Base-by-base conservation (phyloP, 2,888 invertebrate species). In the Teinopalpus imperialis region DNA sequence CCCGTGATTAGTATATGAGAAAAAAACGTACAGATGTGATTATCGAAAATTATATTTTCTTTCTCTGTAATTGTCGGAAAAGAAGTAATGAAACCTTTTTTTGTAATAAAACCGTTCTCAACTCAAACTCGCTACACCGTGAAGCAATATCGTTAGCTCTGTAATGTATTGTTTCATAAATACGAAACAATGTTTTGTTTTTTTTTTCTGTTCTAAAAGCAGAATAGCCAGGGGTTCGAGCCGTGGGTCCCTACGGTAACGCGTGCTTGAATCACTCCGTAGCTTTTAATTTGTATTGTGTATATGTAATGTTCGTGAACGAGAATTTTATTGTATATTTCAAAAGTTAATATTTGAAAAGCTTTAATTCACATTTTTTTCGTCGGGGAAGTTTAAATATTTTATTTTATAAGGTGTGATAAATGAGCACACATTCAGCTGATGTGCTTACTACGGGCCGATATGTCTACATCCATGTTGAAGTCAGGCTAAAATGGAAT, bases 121-220 rank as follows among this genome's bases (percentile, higher is more conserved):
- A 31, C 18, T 44, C 24, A 16, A 26, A 13, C 12, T 3, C 12
- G 10, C 34, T 12, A n/a, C 37, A 16, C 27, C 23, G 30, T 37
- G 24, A 44, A 37, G 37, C 44, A 44, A 44, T 44, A 37, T 44
- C 44, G 31, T 44, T 44, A 36, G 43, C 29, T 3, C 13, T 21
- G 35, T 37, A 37, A 31, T 44, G 20, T 44, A 44, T 37, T 44
- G 36, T 44, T 31, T 30, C 36, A 43, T 43, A 23, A 43, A 43
- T 36, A 36, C 30, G 23, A 36, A 36, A 43, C 43, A 43, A 36
- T 26, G 42, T 34, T 34, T 42, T 9, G 14, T 31, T 31, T 29
- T 18, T 16, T 30, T 30, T 37, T n/a, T n/a, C n/a, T n/a, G n/a
- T n/a, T 37, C 31, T 37, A 44, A 37, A 18, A 30, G 2, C 31